phyloP scores from a whole-genome alignment of 1,140 invertebrate species.

The Holotrichia oblita region DNA sequence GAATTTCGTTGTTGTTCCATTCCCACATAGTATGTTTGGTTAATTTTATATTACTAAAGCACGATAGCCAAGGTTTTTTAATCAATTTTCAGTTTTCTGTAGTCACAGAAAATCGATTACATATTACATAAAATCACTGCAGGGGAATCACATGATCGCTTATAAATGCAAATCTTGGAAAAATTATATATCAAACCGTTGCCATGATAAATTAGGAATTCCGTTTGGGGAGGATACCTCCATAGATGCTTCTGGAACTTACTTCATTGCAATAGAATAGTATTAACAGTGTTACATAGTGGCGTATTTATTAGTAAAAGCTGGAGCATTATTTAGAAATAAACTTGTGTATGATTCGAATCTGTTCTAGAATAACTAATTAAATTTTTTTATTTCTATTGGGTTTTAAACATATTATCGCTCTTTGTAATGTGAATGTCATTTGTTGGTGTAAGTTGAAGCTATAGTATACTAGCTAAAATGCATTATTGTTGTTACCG shows the following conservation, averaged over 20 bases:
- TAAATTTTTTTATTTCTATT: too few relatives aligned
- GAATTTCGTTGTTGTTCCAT: neutral
- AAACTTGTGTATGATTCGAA: too few relatives aligned
- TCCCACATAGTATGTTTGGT: neutral
- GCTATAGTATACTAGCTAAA: too few relatives aligned
- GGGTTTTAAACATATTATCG: too few relatives aligned
- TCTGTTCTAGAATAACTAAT: too few relatives aligned
- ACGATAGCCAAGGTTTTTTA: too few relatives aligned
- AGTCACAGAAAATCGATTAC: constrained; percentile 4
- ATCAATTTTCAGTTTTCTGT: constrained; percentile 2
- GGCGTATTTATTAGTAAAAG: too few relatives aligned
- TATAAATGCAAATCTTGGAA: neutral
- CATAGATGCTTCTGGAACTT: neutral
- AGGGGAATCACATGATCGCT: neutral
- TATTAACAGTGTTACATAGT: too few relatives aligned
- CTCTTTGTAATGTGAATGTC: too few relatives aligned
- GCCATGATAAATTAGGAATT: neutral
- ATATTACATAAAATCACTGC: neutral
- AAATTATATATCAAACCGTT: neutral
- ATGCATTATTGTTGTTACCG: too few relatives aligned
- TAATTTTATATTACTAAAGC: neutral
- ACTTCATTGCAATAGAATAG: neutral
- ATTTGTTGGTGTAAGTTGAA: too few relatives aligned
- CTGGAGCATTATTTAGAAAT: too few relatives aligned
- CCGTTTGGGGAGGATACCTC: neutral